A percentile compares a stretch with the other conserved stretches of the same genome.
These are phyloP conservation scores for Eristalinus aeneus DNA, from an alignment of 2,888 invertebrate species.

Conservation along the genomic window DNA sequence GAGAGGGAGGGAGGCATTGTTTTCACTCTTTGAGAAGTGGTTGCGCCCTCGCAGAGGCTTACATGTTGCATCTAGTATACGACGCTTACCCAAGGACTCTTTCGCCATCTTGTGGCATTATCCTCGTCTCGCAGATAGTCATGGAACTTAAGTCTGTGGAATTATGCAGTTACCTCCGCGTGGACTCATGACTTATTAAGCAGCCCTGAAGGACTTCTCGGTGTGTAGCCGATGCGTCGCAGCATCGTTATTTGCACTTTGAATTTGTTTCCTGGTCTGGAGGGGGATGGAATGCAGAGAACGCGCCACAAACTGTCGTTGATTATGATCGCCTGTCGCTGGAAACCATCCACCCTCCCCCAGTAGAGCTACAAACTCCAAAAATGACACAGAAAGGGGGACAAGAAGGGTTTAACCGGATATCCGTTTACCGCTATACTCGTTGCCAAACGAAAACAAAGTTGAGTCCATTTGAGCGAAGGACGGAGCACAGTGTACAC, in stretches of 20 bases:
- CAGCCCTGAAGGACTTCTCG: neutral
- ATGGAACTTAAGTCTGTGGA: constrained; percentile 1
- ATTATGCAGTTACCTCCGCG: constrained; percentile 36
- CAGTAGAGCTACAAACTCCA: neutral
- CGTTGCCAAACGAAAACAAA: constrained; percentile 1
- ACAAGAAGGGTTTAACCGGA: constrained; percentile 27
- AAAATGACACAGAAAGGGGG: neutral
- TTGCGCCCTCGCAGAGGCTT: neutral
- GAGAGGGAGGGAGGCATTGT: neutral
- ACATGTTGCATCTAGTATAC: constrained; percentile 40
- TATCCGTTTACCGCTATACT: neutral
- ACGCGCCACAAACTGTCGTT: neutral
- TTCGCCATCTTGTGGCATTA: constrained; percentile 6
- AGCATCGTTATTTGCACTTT: neutral
- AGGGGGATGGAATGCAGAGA: neutral
- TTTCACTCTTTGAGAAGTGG: neutral
- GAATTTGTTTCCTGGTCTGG: neutral
- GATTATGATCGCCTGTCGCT: no score
- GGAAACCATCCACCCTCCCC: no score
- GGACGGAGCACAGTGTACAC: neutral
- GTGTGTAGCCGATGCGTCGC: neutral
- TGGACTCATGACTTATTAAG: constrained; percentile 25
- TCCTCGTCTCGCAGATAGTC: constrained; percentile 15
- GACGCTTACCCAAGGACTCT: neutral
- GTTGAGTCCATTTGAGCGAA: neutral